phyloP scores from a whole-genome alignment of 2,888 invertebrate genomes.

The Diaphora mendica region DNA sequence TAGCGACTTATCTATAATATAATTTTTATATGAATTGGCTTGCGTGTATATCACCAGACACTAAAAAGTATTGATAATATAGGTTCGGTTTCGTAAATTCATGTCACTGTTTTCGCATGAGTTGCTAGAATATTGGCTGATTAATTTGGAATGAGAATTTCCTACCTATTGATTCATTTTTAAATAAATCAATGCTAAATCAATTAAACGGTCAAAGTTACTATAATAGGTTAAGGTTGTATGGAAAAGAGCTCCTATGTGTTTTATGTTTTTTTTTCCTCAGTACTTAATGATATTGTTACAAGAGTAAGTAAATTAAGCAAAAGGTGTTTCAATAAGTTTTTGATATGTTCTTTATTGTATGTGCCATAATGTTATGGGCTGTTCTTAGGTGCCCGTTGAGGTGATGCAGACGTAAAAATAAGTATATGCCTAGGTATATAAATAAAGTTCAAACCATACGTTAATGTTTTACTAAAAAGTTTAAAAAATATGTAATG shows the following conservation, averaged over 20 bases:
- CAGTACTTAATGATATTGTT: not conserved
- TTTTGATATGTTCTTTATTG: not conserved
- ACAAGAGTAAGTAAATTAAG: not conserved
- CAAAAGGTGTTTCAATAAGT: not conserved
- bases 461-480: too few species aligned
- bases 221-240: not conserved
- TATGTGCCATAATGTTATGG: too few species aligned
- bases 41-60: conserved; percentile 23
- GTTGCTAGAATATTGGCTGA: not conserved
- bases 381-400: too few species aligned
- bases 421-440: too few species aligned
- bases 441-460: too few species aligned
- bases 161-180: not conserved
- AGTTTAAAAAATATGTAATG: too few species aligned
- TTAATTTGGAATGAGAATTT: not conserved
- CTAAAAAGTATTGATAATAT: conserved; percentile 13
- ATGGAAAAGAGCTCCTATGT: not conserved
- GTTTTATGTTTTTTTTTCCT: not conserved
- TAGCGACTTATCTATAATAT: conserved; percentile 52
- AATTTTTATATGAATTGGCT: conserved; percentile 38
- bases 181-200: not conserved
- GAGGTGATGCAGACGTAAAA: too few species aligned
- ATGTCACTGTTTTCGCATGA: not conserved
- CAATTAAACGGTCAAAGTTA: conserved; percentile 5
- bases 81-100: conserved; percentile 2